A percentile compares a stretch with the other conserved stretches of the same genome.
phyloP scores from a whole-genome alignment of 2,888 invertebrate species.

The Mellilla xanthometata region DNA sequence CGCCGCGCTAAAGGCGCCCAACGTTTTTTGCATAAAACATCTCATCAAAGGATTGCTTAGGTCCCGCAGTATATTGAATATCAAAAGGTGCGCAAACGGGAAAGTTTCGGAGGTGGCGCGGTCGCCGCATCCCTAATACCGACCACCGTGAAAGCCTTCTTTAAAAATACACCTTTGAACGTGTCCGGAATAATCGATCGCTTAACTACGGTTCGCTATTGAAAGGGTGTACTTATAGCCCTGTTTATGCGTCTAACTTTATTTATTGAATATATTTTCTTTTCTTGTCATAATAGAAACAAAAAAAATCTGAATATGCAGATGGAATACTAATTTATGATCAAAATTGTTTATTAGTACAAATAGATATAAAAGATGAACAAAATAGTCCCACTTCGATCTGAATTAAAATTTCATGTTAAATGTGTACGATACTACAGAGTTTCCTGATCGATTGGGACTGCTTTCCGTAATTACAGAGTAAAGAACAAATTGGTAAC shows the following conservation, averaged over 20 bases:
- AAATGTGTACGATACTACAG: slow-evolving; percentile 13
- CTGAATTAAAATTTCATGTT: slow-evolving; percentile 18
- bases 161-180: slow-evolving; percentile 79
- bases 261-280: slow-evolving; percentile 3
- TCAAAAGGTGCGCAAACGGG: slow-evolving; percentile 76
- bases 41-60: slow-evolving; percentile 82
- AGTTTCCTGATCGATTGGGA: slow-evolving; percentile 20
- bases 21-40: slow-evolving; percentile 83
- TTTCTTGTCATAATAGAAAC: neutral
- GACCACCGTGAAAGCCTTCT: slow-evolving; percentile 73
- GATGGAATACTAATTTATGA: neutral
- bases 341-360: neutral
- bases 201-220: slow-evolving; percentile 23
- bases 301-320: neutral
- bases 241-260: slow-evolving; percentile 6
- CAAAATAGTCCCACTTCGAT: neutral
- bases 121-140: slow-evolving; percentile 68
- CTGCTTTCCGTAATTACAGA: slow-evolving; percentile 17
- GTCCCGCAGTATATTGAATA: slow-evolving; percentile 80
- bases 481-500: slow-evolving; percentile 22
- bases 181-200: slow-evolving; percentile 71
- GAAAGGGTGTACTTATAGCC: slow-evolving; percentile 19
- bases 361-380: neutral
- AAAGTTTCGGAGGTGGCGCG: slow-evolving; percentile 68
- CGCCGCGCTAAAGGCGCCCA: slow-evolving; percentile 74